Evolutionary conservation across 1,140 invertebrate genomes (phyloP).

Genomic region (Augochlora pura): DNA sequence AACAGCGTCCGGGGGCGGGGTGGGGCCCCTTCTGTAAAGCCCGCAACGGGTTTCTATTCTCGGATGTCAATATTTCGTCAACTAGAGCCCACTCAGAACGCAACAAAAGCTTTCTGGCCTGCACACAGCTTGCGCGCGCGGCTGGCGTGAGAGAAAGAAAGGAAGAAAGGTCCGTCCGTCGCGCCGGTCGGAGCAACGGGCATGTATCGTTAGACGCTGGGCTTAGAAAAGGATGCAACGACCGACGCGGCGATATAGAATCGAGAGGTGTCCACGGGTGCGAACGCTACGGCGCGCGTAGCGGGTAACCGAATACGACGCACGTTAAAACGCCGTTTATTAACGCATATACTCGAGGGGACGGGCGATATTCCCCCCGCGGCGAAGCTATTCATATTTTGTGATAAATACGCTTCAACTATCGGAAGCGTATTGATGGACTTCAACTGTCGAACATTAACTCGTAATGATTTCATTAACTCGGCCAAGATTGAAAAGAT

Average conservation of each 20-base stretch:
- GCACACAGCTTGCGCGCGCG: conserved; percentile 49
- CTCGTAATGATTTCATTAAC: too few species aligned
- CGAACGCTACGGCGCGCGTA: conserved; percentile 14
- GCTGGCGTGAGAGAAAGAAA: conserved; percentile 60
- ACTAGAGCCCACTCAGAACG: conserved; percentile 68
- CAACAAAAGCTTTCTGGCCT: conserved; percentile 65
- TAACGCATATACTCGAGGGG: not conserved
- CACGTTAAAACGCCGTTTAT: conserved; percentile 20
- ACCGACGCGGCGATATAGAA: not conserved
- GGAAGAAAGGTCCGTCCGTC: conserved; percentile 12
- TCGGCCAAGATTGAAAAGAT: too few species aligned
- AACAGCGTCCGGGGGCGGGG: conserved; percentile 17
- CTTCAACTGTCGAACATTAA: too few species aligned
- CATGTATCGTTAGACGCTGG: conserved; percentile 29
- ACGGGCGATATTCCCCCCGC: too few species aligned
- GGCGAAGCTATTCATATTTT: too few species aligned
- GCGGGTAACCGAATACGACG: conserved; percentile 4
- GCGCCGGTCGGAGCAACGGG: not conserved
- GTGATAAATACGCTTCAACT: too few species aligned
- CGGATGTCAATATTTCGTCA: conserved; percentile 79
- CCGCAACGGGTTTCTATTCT: conserved; percentile 74
- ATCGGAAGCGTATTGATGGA: too few species aligned
- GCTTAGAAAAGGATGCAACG: conserved; percentile 44
- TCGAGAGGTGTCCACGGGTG: conserved; percentile 2
- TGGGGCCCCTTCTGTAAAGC: conserved; percentile 52